Conservation (phyloP, 2,113 vertebrate species). For the Lasiurus borealis region DNA sequence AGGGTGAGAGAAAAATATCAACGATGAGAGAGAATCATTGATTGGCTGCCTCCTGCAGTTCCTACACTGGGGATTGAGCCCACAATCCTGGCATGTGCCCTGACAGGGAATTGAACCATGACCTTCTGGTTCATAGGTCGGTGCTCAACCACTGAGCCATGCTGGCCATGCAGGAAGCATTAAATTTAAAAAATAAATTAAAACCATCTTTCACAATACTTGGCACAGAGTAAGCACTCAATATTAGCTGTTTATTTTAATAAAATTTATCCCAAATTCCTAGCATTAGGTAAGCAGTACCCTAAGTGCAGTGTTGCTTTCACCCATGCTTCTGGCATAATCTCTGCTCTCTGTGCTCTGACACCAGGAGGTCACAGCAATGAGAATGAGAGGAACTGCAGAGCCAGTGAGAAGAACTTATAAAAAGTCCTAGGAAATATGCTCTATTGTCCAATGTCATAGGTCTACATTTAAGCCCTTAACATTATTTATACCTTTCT, state of each 20-base stretch:
- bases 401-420: background rate
- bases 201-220: background rate
- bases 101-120: too few species aligned
- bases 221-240: background rate
- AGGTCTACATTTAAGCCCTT: background rate
- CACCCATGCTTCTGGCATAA: rapidly evolving
- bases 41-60: too few species aligned
- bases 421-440: background rate
- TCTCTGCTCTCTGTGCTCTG: background rate
- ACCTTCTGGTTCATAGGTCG: too few species aligned
- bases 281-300: background rate
- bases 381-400: background rate
- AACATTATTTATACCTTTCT: constrained; percentile 24
- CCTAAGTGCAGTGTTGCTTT: background rate
- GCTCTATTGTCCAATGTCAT: background rate
- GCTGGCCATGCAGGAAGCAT: background rate
- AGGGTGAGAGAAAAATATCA: too few species aligned
- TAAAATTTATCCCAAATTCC: background rate
- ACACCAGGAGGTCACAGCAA: background rate
- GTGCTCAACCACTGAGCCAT: too few species aligned
- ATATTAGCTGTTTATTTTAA: background rate
- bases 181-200: constrained; percentile 10
- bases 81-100: too few species aligned
- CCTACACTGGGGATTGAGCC: too few species aligned
- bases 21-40: too few species aligned